Percentiles rank a stretch among this genome's conserved stretches.
Evolutionary conservation across 2,888 invertebrate genomes (phyloP).

Genomic region (Microctonus hyperodae): DNA sequence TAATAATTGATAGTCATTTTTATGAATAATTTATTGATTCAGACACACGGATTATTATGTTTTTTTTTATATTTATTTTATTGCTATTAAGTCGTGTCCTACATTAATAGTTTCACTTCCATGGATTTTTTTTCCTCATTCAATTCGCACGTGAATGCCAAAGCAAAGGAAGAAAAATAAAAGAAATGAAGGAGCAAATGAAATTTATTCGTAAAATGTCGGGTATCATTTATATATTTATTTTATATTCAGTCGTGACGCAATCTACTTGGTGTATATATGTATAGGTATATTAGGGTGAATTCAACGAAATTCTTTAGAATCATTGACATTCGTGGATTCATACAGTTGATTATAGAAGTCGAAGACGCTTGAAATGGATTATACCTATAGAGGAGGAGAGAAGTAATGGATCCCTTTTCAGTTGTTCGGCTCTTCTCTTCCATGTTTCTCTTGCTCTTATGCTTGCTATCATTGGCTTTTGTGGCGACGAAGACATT

Average conservation of each 20-base stretch:
- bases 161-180: not conserved
- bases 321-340: slow-evolving; percentile 46
- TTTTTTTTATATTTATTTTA: not conserved
- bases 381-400: slow-evolving; percentile 50
- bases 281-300: slow-evolving; percentile 51
- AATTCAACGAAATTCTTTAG: slow-evolving; percentile 60
- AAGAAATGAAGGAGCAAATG: not conserved
- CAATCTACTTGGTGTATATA: slow-evolving; percentile 61
- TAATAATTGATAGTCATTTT: not conserved
- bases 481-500: slow-evolving; percentile 29
- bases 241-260: not conserved
- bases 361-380: slow-evolving; percentile 3
- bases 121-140: not conserved
- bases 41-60: not conserved
- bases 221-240: not conserved
- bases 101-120: slow-evolving; percentile 2
- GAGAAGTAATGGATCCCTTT: slow-evolving; percentile 2
- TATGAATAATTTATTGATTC: not conserved
- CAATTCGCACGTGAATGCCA: not conserved
- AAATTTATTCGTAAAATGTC: not conserved
- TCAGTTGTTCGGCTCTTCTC: slow-evolving; percentile 31
- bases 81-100: not conserved
- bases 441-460: slow-evolving; percentile 2
- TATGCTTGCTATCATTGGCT: not conserved
- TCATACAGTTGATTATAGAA: slow-evolving; percentile 55